Conservation (phyloP, 1,140 invertebrate genomes). For the roundworm (Caenorhabditis elegans) region WBcel235 BX284604.4:8612501-8613000, state of each 20-base stretch:
- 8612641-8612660: neutral
- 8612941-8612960: neutral
- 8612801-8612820: neutral
- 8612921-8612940: neutral
- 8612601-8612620: neutral
- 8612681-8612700: neutral
- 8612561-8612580: neutral
- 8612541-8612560: no score
- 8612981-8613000: neutral
- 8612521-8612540: no score
- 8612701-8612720: neutral
- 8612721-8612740: neutral
- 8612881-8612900: neutral
- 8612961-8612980: neutral
- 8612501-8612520: no score
- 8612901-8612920: neutral
- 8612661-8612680: neutral
- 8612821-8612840: neutral
- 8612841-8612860: neutral
- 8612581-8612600: neutral
- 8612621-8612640: neutral
- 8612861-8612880: neutral
- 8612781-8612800: neutral
- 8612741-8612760: neutral
- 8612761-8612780: neutral